Percentiles rank a stretch among this genome's conserved stretches.
Conservation (phyloP, 2,888 invertebrate species). For the Drosophila anomalata region DNA sequence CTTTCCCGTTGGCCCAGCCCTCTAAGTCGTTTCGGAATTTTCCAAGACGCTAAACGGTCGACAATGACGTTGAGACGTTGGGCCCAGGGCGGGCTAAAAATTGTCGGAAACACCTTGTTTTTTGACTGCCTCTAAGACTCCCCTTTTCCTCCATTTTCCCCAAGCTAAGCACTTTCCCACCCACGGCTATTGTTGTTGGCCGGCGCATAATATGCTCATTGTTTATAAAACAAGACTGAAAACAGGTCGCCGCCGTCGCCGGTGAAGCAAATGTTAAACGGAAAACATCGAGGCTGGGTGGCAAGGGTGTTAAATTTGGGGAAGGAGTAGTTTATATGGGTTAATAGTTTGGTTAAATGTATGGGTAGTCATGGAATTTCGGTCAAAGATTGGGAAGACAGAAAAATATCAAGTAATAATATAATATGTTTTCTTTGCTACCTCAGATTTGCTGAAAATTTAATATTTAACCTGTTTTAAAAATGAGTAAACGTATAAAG, state of each 20-base stretch:
- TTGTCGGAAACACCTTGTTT: constrained; percentile 70
- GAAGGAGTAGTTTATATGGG: constrained; percentile 1
- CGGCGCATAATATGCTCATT: constrained; percentile 66
- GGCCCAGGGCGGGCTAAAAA: constrained; percentile 44
- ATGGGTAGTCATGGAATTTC: not conserved
- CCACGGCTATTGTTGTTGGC: constrained; percentile 40
- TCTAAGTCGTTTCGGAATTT: constrained; percentile 35
- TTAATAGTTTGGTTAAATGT: constrained; percentile 12
- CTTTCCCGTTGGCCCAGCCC: constrained; percentile 4
- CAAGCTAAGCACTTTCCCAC: constrained; percentile 11
- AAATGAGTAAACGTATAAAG: not conserved
- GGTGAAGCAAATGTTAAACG: constrained; percentile 39
- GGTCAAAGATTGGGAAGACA: not conserved
- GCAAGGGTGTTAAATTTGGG: constrained; percentile 1
- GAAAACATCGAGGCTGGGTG: constrained; percentile 13
- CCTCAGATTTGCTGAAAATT: not conserved
- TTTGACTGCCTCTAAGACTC: constrained; percentile 39
- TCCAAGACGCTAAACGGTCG: constrained; percentile 45
- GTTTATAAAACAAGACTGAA: constrained; percentile 66
- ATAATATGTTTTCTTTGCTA: too few relatives aligned
- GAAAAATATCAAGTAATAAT: too few relatives aligned
- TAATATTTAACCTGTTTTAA: not conserved
- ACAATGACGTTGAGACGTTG: constrained; percentile 44
- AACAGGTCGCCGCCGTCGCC: constrained; percentile 45
- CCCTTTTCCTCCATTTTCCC: not conserved